Evolutionary conservation across 2,888 invertebrate genomes (phyloP).

Genomic region (Amaurobius ferox): DNA sequence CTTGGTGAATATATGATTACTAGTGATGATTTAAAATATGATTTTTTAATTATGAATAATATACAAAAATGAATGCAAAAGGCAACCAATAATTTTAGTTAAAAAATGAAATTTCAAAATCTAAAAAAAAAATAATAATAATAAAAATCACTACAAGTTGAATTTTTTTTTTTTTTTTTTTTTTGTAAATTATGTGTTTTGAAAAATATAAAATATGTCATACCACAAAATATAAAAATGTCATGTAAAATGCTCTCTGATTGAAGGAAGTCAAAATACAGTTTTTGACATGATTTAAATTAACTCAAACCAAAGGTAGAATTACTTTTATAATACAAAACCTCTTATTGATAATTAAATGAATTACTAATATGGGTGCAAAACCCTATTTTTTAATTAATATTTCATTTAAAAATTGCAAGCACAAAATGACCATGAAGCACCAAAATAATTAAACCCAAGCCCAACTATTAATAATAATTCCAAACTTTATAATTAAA

Average conservation of each 20-base stretch:
- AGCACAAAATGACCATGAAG: too few relatives aligned
- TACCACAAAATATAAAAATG: not conserved
- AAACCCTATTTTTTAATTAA: too few relatives aligned
- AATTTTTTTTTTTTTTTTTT: not conserved
- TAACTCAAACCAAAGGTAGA: too few relatives aligned
- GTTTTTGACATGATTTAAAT: too few relatives aligned
- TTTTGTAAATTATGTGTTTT: not conserved
- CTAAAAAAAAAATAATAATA: not conserved
- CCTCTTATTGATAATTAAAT: too few relatives aligned
- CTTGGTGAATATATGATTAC: not conserved
- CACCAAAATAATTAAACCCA: too few relatives aligned
- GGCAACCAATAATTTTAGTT: not conserved
- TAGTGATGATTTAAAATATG: constrained; percentile 9
- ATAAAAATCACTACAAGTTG: not conserved
- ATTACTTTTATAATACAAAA: too few relatives aligned
- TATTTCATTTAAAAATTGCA: too few relatives aligned
- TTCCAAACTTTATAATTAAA: too few relatives aligned
- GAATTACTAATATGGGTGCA: too few relatives aligned
- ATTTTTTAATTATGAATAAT: constrained; percentile 10
- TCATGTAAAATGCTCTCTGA: not conserved
- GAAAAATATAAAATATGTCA: not conserved
- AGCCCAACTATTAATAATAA: too few relatives aligned
- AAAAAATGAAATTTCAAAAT: not conserved
- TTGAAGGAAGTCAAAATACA: too few relatives aligned
- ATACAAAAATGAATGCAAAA: constrained; percentile 9